Evolutionary conservation across 2,113 vertebrate genomes (phyloP).

Genomic region (Nerophis lumbriciformis): DNA sequence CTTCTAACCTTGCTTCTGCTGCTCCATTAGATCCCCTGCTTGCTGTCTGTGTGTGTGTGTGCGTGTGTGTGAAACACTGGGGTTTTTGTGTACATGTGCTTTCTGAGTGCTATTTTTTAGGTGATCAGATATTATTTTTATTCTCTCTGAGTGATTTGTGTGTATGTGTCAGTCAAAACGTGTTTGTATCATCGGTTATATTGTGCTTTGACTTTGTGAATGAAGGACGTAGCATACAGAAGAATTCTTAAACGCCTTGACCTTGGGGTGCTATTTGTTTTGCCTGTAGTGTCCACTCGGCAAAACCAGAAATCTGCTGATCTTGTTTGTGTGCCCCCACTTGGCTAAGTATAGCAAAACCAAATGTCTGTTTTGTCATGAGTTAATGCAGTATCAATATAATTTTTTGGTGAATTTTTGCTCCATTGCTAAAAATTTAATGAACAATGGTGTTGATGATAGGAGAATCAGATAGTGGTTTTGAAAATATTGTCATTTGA

Average conservation of each 20-base stretch:
- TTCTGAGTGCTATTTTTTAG: not conserved
- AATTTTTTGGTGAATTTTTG: not conserved
- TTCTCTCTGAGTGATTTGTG: not conserved
- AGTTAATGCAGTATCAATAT: not conserved
- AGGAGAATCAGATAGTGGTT: not conserved
- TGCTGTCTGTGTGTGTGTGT: slow-evolving; percentile 56
- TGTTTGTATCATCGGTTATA: not conserved
- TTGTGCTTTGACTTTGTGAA: slow-evolving; percentile 2
- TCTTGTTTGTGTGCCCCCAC: slow-evolving; percentile 12
- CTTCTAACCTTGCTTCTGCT: slow-evolving; percentile 55
- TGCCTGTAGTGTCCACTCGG: slow-evolving; percentile 15
- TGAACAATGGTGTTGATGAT: not conserved
- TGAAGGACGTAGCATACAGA: slow-evolving; percentile 1
- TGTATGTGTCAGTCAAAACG: slow-evolving; percentile 1
- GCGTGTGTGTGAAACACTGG: slow-evolving; percentile 13
- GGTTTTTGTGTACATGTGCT: not conserved
- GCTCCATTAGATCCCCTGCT: slow-evolving; percentile 45
- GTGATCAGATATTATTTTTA: not conserved
- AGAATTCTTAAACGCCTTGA: slow-evolving; percentile 3
- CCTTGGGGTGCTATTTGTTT: slow-evolving; percentile 14
- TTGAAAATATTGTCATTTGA: not conserved
- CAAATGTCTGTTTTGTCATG: too few relatives aligned
- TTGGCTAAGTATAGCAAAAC: not conserved
- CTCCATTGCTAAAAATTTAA: not conserved
- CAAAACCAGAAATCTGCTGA: slow-evolving; percentile 1